phyloP scores from a whole-genome alignment of 2,113 vertebrate genomes.

The Agelaius tricolor region DNA sequence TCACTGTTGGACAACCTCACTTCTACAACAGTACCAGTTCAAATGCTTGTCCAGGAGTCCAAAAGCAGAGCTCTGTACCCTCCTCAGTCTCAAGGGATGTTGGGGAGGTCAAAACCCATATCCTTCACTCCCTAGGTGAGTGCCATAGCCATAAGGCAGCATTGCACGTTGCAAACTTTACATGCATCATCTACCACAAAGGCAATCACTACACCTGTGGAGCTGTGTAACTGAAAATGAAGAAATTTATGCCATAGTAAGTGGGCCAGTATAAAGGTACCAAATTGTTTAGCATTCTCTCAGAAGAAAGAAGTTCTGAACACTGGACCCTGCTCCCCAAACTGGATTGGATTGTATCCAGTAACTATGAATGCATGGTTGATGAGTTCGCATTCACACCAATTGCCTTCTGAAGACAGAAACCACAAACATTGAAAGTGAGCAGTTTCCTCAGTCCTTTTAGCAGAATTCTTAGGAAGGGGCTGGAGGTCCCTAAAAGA shows the following conservation, averaged over 20 bases:
- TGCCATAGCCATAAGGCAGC: neutral
- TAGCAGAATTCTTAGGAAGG: neutral
- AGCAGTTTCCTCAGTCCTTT: neutral
- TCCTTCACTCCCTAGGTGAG: neutral
- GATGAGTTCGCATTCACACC: neutral
- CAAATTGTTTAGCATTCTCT: neutral
- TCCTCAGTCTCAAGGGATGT: neutral
- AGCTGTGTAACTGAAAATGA: neutral
- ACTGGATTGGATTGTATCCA: neutral
- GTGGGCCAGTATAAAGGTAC: neutral
- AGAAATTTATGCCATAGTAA: neutral
- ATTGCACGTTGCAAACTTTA: neutral
- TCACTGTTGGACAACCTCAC: neutral
- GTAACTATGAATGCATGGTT: neutral
- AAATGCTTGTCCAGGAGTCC: neutral
- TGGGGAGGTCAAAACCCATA: neutral
- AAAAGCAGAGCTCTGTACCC: neutral
- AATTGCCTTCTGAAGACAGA: neutral
- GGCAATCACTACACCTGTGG: neutral
- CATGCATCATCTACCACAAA: neutral
- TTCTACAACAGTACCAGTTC: neutral
- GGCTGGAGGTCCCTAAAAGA: neutral
- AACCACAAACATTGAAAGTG: neutral
- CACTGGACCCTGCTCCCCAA: neutral
- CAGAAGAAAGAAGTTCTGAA: neutral